These are phyloP conservation scores for Mohoua ochrocephala DNA, from an alignment of 2,113 vertebrate genomes.

Conservation along the genomic window DNA sequence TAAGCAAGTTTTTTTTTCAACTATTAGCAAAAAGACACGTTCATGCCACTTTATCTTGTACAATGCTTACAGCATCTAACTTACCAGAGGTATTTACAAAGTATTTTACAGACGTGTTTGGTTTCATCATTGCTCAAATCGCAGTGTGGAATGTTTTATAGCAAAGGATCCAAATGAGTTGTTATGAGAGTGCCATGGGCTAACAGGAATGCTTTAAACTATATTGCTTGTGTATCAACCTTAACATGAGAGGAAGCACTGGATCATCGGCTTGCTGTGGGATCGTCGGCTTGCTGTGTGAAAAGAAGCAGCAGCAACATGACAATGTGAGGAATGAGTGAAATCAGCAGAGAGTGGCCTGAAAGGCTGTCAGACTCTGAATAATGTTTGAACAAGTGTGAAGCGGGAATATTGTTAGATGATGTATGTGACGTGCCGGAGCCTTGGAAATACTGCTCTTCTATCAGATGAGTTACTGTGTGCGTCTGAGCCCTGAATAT, in stretches of 20 bases:
- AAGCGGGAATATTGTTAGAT: conserved; percentile 15
- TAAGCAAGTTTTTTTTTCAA: background rate
- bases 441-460: conserved; percentile 9
- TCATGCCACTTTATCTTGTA: background rate
- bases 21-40: background rate
- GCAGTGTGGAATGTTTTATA: background rate
- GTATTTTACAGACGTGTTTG: background rate
- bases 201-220: conserved; percentile 27
- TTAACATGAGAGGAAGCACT: conserved; percentile 13
- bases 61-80: conserved; percentile 5
- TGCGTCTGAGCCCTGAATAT: background rate
- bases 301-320: background rate
- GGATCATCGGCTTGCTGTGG: background rate
- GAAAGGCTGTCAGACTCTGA: conserved; percentile 25
- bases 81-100: background rate
- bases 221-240: conserved; percentile 25
- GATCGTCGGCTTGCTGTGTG: background rate
- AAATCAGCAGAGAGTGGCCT: conserved; percentile 21
- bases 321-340: background rate
- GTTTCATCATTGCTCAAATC: conserved; percentile 52
- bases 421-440: background rate
- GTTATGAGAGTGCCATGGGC: background rate
- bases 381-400: conserved; percentile 21
- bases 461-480: conserved; percentile 3
- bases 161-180: conserved; percentile 9